These are phyloP conservation scores for Fulmarus glacialis DNA, from an alignment of 2,113 vertebrate genomes.

Conservation along the genomic window DNA sequence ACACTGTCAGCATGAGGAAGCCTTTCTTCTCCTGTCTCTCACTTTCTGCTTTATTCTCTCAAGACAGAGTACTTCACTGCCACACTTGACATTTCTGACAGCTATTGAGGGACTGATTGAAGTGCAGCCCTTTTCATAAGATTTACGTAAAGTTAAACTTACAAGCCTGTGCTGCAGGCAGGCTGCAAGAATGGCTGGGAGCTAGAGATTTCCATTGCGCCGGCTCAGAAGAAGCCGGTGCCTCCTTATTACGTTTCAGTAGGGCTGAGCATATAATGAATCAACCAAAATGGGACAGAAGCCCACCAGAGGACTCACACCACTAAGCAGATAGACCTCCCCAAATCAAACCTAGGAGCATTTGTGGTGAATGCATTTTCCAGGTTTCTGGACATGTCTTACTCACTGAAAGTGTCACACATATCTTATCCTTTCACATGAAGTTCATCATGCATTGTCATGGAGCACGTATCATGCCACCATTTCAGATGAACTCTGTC, in stretches of 20 bases:
- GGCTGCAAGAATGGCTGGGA: neutral
- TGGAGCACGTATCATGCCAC: neutral
- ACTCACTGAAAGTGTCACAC: neutral
- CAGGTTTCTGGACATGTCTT: neutral
- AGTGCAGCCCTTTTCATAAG: neutral
- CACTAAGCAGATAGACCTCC: neutral
- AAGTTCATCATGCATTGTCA: neutral
- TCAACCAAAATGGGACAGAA: neutral
- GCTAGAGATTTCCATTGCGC: neutral
- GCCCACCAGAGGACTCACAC: neutral
- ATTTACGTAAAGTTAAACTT: neutral
- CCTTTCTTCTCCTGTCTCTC: neutral
- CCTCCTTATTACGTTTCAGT: neutral
- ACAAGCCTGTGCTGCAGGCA: neutral
- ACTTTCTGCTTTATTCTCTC: neutral
- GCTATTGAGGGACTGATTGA: neutral
- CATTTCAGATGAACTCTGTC: neutral
- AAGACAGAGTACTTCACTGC: neutral
- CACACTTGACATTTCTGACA: neutral
- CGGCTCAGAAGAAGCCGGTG: neutral
- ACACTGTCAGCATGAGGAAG: neutral
- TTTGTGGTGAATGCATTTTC: neutral
- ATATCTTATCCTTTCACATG: neutral
- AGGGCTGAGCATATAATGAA: neutral
- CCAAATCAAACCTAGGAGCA: neutral